Evolutionary conservation across 1,140 invertebrate genomes (phyloP).

Genomic region (Scaptomyza pallida): DNA sequence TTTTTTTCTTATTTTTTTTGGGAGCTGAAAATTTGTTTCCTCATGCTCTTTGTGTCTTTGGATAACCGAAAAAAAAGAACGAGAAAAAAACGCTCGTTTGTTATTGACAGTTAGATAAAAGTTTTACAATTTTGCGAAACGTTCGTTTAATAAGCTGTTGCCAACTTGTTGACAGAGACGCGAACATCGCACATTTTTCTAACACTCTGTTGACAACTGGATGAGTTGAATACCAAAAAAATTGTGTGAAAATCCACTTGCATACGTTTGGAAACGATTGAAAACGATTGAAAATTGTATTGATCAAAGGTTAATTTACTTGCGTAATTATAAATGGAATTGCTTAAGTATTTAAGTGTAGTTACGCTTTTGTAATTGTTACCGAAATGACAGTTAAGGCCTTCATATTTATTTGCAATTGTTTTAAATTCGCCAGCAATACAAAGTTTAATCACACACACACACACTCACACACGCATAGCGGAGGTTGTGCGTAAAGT

Average conservation of each 20-base stretch:
- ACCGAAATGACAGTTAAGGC: too few relatives aligned
- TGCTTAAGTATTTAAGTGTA: too few relatives aligned
- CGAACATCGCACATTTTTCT: neutral
- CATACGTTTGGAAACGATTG: too few relatives aligned
- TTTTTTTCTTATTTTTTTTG: neutral
- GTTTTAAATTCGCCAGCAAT: neutral
- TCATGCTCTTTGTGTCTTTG: neutral
- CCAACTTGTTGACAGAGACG: neutral
- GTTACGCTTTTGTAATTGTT: too few relatives aligned
- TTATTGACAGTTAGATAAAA: slow-evolving; percentile 1
- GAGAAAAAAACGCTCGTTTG: neutral
- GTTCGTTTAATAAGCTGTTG: neutral
- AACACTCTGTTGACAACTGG: neutral
- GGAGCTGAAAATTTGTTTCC: neutral
- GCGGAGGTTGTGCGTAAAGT: neutral
- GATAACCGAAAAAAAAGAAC: neutral
- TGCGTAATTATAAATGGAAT: too few relatives aligned
- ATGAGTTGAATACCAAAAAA: neutral
- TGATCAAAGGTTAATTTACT: too few relatives aligned
- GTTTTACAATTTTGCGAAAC: neutral
- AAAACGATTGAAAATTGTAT: too few relatives aligned
- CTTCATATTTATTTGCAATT: neutral
- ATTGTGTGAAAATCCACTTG: too few relatives aligned
- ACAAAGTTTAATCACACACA: neutral
- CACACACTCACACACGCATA: too few relatives aligned